phyloP scores from a whole-genome alignment of 2,797 vertebrate genomes.

The Sylvia borin region DNA sequence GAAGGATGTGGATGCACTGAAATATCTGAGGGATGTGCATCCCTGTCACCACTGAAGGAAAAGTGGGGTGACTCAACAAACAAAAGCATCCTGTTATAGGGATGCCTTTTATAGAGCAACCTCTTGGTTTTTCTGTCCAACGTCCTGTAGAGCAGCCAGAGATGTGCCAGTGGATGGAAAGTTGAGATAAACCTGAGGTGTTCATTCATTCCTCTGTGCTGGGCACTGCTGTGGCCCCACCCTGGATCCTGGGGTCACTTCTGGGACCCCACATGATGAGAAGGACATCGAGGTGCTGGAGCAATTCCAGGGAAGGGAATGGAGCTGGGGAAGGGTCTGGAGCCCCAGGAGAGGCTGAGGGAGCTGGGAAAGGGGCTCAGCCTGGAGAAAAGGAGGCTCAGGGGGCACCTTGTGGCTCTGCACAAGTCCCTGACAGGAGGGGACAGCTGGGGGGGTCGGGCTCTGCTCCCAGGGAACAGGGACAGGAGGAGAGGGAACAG shows the following conservation, averaged over 20 bases:
- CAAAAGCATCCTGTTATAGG: neutral
- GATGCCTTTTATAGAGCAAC: neutral
- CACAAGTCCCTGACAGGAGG: neutral
- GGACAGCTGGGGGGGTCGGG: accelerated
- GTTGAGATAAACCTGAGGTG: neutral
- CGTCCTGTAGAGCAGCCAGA: neutral
- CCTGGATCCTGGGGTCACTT: neutral
- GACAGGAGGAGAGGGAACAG: neutral
- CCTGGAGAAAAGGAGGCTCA: neutral
- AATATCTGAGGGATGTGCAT: neutral
- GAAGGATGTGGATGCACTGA: neutral
- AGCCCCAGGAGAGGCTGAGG: accelerated
- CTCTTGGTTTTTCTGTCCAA: neutral
- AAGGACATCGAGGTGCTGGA: neutral
- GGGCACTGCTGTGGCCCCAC: neutral
- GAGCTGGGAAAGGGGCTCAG: neutral
- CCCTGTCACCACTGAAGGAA: neutral
- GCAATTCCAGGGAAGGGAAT: neutral
- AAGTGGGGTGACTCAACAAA: neutral
- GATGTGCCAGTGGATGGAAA: neutral
- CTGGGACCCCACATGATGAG: neutral
- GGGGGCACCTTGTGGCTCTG: neutral
- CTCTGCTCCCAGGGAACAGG: neutral
- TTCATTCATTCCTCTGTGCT: neutral
- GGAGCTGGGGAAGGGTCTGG: neutral